phyloP scores from a whole-genome alignment of 2,113 vertebrate species.

The Brachirus orientalis region DNA sequence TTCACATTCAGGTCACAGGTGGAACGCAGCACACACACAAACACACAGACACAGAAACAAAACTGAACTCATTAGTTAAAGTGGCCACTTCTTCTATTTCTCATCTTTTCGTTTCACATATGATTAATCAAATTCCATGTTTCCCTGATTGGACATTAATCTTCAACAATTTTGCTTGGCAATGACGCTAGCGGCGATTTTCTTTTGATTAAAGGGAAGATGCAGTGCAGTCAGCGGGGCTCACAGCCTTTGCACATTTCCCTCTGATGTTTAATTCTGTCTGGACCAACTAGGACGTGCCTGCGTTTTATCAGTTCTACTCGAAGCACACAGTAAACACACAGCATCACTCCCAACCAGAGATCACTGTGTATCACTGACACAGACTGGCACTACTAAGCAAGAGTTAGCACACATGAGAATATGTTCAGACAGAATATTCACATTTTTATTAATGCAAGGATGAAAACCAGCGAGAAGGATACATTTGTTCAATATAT shows the following conservation, averaged over 20 bases:
- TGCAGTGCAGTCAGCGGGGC: conserved; percentile 58
- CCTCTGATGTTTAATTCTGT: conserved; percentile 77
- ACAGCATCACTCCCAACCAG: conserved; percentile 58
- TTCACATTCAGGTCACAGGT: conserved; percentile 79
- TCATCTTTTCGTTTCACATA: conserved; percentile 58
- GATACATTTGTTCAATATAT: conserved; percentile 56
- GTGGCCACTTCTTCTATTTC: conserved; percentile 7
- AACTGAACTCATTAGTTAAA: conserved; percentile 48
- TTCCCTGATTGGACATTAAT: conserved; percentile 74
- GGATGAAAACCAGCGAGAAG: conserved; percentile 42
- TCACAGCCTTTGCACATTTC: conserved; percentile 57
- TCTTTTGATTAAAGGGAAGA: conserved; percentile 74
- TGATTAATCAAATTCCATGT: conserved; percentile 63
- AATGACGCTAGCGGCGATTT: conserved; percentile 59
- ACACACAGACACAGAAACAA: conserved; percentile 61
- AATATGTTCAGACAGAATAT: conserved; percentile 69
- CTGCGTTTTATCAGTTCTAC: conserved; percentile 74
- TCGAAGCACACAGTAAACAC: conserved; percentile 72
- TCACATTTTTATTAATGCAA: conserved; percentile 58
- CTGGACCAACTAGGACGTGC: conserved; percentile 62
- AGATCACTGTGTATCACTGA: conserved; percentile 60
- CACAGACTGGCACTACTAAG: conserved; percentile 51
- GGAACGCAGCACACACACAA: conserved; percentile 50
- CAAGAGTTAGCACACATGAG: conserved; percentile 54
- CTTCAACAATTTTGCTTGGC: conserved; percentile 65